Evolutionary conservation across 2,888 invertebrate species (phyloP).

Genomic region (Plagodis dolabraria): DNA sequence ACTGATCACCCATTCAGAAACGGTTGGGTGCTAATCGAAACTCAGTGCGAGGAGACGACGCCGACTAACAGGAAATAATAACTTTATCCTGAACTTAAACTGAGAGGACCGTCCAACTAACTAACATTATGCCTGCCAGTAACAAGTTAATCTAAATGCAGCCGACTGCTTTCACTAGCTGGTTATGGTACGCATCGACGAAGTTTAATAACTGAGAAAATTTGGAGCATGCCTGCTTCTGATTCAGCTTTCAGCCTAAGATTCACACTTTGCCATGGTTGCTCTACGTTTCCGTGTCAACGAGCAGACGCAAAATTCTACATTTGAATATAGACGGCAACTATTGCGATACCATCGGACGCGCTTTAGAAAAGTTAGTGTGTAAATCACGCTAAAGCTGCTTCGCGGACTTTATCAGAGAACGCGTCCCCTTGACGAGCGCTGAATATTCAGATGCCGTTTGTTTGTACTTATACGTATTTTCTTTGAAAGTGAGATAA

Average conservation of each 20-base stretch:
- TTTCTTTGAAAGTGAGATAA: conserved; percentile 77
- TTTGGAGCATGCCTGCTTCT: conserved; percentile 67
- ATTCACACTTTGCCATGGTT: conserved; percentile 49
- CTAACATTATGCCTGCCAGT: conserved; percentile 83
- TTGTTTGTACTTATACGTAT: conserved; percentile 79
- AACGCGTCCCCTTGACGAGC: conserved; percentile 67
- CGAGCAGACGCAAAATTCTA: conserved; percentile 16
- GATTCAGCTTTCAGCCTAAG: conserved; percentile 53
- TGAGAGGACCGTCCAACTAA: conserved; percentile 74
- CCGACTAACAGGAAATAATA: conserved; percentile 82
- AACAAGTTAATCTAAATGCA: conserved; percentile 84
- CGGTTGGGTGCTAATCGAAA: conserved; percentile 75
- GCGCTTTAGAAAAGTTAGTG: conserved; percentile 63
- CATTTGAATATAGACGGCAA: conserved; percentile 35
- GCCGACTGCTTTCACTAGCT: conserved; percentile 71
- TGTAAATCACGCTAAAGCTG: conserved; percentile 70
- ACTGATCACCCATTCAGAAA: conserved; percentile 77
- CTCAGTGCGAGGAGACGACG: conserved; percentile 77
- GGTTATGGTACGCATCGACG: conserved; percentile 73
- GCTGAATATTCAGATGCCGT: conserved; percentile 77
- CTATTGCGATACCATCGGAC: conserved; percentile 53
- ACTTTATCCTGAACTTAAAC: conserved; percentile 79
- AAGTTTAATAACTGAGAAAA: conserved; percentile 78
- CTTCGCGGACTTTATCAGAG: conserved; percentile 73
- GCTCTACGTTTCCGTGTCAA: conserved; percentile 32